Percentiles rank a stretch among this genome's conserved stretches.
Evolutionary conservation across 1,140 invertebrate species (phyloP).

Genomic region (Cepaea nemoralis): DNA sequence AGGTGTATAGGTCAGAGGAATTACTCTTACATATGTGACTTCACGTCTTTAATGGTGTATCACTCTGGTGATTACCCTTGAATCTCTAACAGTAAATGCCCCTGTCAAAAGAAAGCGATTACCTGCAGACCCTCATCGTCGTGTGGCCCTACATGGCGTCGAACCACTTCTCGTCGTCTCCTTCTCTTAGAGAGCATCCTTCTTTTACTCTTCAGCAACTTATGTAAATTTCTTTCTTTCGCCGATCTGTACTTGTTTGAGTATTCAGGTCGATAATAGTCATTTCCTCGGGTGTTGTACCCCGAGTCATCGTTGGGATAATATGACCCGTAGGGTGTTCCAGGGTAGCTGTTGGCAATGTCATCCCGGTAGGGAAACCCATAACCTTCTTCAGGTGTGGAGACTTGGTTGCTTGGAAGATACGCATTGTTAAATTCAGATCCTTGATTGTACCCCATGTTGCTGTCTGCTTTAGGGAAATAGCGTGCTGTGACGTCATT

Average conservation of each 20-base stretch:
- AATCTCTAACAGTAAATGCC: no score
- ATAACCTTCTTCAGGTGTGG: slow-evolving; percentile 1
- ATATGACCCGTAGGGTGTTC: slow-evolving; percentile 18
- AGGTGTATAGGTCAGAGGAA: no score
- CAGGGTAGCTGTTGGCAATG: background rate
- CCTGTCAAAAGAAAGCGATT: no score
- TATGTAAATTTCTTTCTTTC: background rate
- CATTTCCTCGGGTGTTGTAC: background rate
- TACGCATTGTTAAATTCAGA: background rate
- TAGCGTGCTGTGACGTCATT: background rate
- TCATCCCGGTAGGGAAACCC: slow-evolving; percentile 16
- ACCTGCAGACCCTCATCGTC: slow-evolving; percentile 71
- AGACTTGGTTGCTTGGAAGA: background rate
- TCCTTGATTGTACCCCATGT: background rate
- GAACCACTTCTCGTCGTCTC: slow-evolving; percentile 9
- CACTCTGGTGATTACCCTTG: no score
- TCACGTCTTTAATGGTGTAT: no score
- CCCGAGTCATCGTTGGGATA: slow-evolving; percentile 13
- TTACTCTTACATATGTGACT: no score
- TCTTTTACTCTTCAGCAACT: background rate
- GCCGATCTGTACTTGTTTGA: background rate
- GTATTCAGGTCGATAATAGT: background rate
- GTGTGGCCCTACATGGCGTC: slow-evolving; percentile 73
- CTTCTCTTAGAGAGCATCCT: background rate
- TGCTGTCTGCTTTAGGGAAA: background rate